A percentile compares a stretch with the other conserved stretches of the same genome.
phyloP scores from a whole-genome alignment of 1,140 invertebrate genomes.

The Drosophila ohnishii region DNA sequence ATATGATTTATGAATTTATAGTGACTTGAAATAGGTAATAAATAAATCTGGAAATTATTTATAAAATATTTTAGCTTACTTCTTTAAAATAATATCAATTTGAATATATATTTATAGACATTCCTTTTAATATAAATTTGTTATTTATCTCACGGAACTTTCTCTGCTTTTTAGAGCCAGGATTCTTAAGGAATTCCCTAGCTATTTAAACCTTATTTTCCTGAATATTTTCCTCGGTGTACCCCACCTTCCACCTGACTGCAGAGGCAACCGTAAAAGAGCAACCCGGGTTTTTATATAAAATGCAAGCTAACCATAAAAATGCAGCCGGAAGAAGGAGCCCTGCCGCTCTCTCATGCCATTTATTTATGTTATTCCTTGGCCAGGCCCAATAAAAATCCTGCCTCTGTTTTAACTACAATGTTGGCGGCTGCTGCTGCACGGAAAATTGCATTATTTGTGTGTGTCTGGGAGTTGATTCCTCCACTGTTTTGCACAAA shows the following conservation, averaged over 20 bases:
- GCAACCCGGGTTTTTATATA: conserved; percentile 47
- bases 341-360: conserved; percentile 9
- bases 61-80: background rate
- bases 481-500: conserved; percentile 58
- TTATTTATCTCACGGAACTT: too few species aligned
- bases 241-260: conserved; percentile 33
- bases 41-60: too few species aligned
- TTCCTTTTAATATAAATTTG: too few species aligned
- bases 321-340: conserved; percentile 46
- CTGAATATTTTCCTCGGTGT: conserved; percentile 4
- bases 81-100: too few species aligned
- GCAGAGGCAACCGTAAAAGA: conserved; percentile 52
- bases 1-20: background rate
- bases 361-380: conserved; percentile 62
- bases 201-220: background rate
- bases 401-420: conserved; percentile 52
- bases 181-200: too few species aligned
- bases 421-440: conserved; percentile 50
- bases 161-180: too few species aligned
- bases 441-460: conserved; percentile 75
- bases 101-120: too few species aligned
- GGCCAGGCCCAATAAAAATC: conserved; percentile 46
- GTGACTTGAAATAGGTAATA: background rate
- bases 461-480: conserved; percentile 44
- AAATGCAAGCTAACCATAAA: conserved; percentile 72